Evolutionary conservation across 1,140 invertebrate genomes (phyloP).

Genomic region (Drosophila busckii): DNA sequence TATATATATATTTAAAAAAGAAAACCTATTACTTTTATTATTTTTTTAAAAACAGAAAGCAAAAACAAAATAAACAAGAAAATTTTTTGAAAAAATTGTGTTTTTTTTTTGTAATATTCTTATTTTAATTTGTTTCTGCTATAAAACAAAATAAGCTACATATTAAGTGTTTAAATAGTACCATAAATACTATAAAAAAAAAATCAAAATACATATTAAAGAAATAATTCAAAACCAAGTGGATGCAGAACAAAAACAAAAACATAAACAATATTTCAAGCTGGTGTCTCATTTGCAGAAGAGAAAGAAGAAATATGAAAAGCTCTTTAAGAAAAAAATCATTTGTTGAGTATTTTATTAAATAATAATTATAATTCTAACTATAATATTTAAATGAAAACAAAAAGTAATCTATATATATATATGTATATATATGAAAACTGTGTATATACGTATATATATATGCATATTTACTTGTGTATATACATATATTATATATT

Average conservation of each 20-base stretch:
- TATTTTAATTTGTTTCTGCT: slow-evolving; percentile 8
- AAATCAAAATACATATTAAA: slow-evolving; percentile 37
- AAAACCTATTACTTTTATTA: slow-evolving; percentile 35
- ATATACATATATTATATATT: slow-evolving; percentile 26
- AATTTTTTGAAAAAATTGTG: slow-evolving; percentile 48
- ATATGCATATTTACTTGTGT: slow-evolving; percentile 8
- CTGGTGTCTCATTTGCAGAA: slow-evolving; percentile 23
- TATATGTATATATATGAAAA: slow-evolving; percentile 22
- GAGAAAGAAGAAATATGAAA: slow-evolving; percentile 19
- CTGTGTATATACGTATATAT: slow-evolving; percentile 32
- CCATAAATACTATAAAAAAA: slow-evolving; percentile 42
- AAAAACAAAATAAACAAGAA: slow-evolving; percentile 55
- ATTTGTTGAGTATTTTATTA: slow-evolving; percentile 77
- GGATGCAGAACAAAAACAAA: neutral
- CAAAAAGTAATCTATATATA: slow-evolving; percentile 29
- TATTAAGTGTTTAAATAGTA: slow-evolving; percentile 70
- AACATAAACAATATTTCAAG: slow-evolving; percentile 5
- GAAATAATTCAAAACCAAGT: slow-evolving; percentile 33
- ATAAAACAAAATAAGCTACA: slow-evolving; percentile 11
- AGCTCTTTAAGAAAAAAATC: slow-evolving; percentile 50
- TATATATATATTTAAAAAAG: slow-evolving; percentile 8
- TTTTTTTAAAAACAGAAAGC: slow-evolving; percentile 30
- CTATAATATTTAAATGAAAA: slow-evolving; percentile 46
- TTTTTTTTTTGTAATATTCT: slow-evolving; percentile 16
- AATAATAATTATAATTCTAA: slow-evolving; percentile 52